phyloP scores from a whole-genome alignment of 1,140 invertebrate genomes.

The Homalodisca vitripennis region DNA sequence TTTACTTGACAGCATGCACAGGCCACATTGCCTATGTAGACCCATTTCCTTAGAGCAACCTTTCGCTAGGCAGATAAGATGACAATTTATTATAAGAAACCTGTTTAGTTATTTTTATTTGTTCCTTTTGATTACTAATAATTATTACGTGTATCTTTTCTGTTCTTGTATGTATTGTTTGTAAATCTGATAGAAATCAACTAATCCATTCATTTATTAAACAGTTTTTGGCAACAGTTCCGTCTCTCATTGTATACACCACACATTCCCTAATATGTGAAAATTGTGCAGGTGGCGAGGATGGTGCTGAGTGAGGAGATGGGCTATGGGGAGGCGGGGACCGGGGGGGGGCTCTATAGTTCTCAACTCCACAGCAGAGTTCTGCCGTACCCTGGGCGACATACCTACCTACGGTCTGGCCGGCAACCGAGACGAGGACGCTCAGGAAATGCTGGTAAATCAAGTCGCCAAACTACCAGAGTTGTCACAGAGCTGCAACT shows the following conservation, averaged over 20 bases:
- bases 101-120: no score
- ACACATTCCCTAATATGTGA: neutral
- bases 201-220: neutral
- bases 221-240: neutral
- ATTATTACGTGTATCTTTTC: no score
- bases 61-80: no score
- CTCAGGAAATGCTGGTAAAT: conserved; percentile 76
- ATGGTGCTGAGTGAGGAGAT: conserved; percentile 33
- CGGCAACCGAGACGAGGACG: conserved; percentile 81
- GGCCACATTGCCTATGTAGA: no score
- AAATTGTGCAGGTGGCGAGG: conserved; percentile 36
- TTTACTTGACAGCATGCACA: no score
- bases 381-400: conserved; percentile 93
- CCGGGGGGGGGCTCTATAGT: conserved; percentile 63
- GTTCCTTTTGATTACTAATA: no score
- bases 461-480: no score
- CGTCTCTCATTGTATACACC: neutral
- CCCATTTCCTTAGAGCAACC: no score
- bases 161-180: no score
- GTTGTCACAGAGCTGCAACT: no score
- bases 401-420: conserved; percentile 90
- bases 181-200: neutral
- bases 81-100: no score
- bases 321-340: conserved; percentile 45
- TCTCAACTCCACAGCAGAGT: conserved; percentile 94